Base-by-base conservation (phyloP, 2,113 vertebrate species). In the Sceloporus undulatus region DNA sequence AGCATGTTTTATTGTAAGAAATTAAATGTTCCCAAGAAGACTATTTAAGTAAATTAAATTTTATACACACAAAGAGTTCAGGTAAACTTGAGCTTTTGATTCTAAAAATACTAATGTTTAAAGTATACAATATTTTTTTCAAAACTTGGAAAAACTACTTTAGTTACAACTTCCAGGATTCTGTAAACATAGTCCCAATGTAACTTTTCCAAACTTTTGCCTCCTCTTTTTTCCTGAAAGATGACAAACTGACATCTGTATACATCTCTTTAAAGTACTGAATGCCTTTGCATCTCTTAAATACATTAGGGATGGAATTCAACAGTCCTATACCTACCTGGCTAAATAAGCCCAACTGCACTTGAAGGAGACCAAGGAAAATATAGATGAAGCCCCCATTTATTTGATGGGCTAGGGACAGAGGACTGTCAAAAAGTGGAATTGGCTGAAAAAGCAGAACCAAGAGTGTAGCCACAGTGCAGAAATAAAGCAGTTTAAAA, bases 1-100 rank as follows among this genome's bases (percentile, higher is more conserved):
- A 75, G 68, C 70, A 54, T 90, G 70, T 84, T 88, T 71, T 89
- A 70, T 91, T 42, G 79, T 2, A 87, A 74, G 74, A 88, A 92
- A 34, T 71, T 34, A 56, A 92, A 88, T 9, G 14, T 7, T 0
- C 65, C 88, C 27, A 42, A 75, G 19, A 83, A 78, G 74, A 4
- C 82, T 74, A 34, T 52, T 71, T 3, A 52, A 5, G 54, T 38
- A 52, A 75, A 56, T 10, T 75, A 62, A 52, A 85, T 13, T 62
- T 62, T 85, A 25, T 18, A 59, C 40, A 42, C 8, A 71, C 27
- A 4, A 42, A 62, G n/a, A 76, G 14, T 11, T 27, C n/a, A 7
- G 23, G 19, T 56, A 84, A 42, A 54, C 16, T 9, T 11, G 29
- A 62, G 59, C 59, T 62, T 62, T 16, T 62, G 59, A 62, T 18